A percentile compares a stretch with the other conserved stretches of the same genome.
Evolutionary conservation across 2,797 vertebrate species (phyloP).

Genomic region (Molossus molossus): DNA sequence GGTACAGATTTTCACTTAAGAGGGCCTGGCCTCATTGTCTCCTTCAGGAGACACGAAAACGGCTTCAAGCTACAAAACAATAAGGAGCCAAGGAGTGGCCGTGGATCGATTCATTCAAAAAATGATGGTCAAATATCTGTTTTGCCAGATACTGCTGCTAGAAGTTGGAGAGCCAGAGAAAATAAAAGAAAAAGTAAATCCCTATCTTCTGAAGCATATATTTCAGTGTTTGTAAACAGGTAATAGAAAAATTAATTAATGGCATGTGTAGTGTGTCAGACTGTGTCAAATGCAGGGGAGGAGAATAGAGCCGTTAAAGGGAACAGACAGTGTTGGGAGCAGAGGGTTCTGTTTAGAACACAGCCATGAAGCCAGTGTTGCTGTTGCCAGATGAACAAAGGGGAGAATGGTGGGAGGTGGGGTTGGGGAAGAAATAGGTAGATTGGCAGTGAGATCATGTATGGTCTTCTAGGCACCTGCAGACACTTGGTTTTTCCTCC

Average conservation of each 20-base stretch:
- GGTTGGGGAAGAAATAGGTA: background rate
- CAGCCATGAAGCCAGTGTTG: background rate
- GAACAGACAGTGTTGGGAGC: background rate
- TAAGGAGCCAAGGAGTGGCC: background rate
- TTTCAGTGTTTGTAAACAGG: background rate
- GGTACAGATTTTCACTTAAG: background rate
- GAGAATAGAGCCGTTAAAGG: background rate
- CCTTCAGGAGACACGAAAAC: background rate
- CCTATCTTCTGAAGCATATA: background rate
- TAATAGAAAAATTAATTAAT: background rate
- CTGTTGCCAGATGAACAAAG: no score
- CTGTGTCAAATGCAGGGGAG: no score
- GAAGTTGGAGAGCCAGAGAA: background rate
- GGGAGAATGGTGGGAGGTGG: rapidly evolving
- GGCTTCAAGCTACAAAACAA: background rate
- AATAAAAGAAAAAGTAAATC: background rate
- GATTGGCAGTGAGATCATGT: background rate
- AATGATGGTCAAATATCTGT: background rate
- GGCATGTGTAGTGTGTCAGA: background rate
- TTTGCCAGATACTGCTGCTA: background rate
- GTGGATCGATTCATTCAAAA: background rate
- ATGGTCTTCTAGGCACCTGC: background rate
- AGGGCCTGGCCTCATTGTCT: background rate
- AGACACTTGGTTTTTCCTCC: background rate
- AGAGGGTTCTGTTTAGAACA: no score